phyloP scores from a whole-genome alignment of 2,113 vertebrate species.

The Thryonomys swinderianus region DNA sequence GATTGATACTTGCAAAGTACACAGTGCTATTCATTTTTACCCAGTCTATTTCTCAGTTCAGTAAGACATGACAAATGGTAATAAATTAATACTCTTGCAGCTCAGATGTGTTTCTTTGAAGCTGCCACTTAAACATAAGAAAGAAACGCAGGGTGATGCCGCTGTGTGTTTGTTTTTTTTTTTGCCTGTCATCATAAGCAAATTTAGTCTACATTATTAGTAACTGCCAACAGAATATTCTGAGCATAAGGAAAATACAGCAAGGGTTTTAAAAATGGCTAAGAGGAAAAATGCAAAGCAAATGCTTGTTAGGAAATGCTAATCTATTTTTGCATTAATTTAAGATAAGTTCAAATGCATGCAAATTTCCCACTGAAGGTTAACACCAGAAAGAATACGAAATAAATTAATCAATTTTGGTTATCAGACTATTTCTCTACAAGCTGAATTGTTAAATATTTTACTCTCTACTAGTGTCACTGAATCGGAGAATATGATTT shows the following conservation, averaged over 20 bases:
- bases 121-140: conserved; percentile 53
- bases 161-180: conserved; percentile 81
- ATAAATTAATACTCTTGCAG: conserved; percentile 66
- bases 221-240: conserved; percentile 85
- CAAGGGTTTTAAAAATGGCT: conserved; percentile 85
- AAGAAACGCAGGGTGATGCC: conserved; percentile 68
- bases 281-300: conserved; percentile 84
- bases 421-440: conserved; percentile 77
- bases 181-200: conserved; percentile 84
- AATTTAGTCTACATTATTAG: conserved; percentile 88
- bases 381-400: conserved; percentile 81
- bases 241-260: conserved; percentile 87
- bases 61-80: conserved; percentile 29
- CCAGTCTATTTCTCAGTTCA: not conserved
- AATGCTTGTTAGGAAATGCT: conserved; percentile 84
- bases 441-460: conserved; percentile 63
- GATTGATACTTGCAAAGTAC: conserved; percentile 1
- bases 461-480: conserved; percentile 68
- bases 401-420: conserved; percentile 80
- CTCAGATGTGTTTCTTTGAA: conserved; percentile 62
- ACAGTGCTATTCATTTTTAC: conserved; percentile 12
- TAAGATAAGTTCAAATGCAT: conserved; percentile 83
- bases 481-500: conserved; percentile 52
- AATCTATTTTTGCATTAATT: conserved; percentile 85
- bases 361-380: conserved; percentile 78